These are phyloP conservation scores for Stenchaetothrips biformis DNA, from an alignment of 2,888 invertebrate genomes.

Conservation along the genomic window DNA sequence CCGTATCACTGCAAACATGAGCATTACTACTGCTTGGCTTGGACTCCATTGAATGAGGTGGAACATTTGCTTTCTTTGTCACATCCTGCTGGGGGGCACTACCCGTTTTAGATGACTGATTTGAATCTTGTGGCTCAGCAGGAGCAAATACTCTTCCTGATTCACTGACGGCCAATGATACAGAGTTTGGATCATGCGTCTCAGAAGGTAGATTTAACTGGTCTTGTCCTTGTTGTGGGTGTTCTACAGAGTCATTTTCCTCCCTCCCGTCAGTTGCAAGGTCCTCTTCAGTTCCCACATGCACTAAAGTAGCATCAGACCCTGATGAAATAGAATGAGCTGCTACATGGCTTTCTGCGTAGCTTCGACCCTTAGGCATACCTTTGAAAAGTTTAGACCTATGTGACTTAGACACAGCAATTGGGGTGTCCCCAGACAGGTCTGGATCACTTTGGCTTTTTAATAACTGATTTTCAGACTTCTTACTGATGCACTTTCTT, in stretches of 20 bases:
- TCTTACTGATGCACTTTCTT: not conserved
- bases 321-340: not conserved
- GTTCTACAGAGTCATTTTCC: not conserved
- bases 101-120: too few relatives aligned
- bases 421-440: not conserved
- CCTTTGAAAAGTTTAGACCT: not conserved
- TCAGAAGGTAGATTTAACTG: too few relatives aligned
- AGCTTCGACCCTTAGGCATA: not conserved
- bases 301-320: not conserved
- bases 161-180: too few relatives aligned
- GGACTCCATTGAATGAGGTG: too few relatives aligned
- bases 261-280: slow-evolving; percentile 45
- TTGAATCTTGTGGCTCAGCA: too few relatives aligned
- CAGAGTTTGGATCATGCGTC: too few relatives aligned
- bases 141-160: too few relatives aligned
- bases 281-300: not conserved
- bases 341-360: not conserved
- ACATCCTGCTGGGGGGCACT: too few relatives aligned
- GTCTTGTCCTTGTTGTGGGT: not conserved
- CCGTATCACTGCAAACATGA: not conserved
- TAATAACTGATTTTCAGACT: not conserved
- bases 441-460: slow-evolving; percentile 11
- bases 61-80: too few relatives aligned
- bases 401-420: not conserved
- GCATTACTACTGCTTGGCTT: not conserved